Conservation (phyloP, 2,888 invertebrate species). For the Xestia xanthographa region DNA sequence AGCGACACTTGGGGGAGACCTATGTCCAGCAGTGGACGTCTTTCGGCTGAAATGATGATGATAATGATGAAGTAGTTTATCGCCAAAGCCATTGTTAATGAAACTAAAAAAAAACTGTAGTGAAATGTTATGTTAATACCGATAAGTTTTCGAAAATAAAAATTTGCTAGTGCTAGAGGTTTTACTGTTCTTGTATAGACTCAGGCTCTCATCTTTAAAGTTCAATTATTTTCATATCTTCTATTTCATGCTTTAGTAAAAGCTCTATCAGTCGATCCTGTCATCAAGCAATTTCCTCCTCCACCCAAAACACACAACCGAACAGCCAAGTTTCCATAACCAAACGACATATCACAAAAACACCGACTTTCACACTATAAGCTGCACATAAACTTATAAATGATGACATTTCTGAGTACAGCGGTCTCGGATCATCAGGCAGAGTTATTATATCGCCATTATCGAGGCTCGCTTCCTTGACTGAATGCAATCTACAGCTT, state of each 20-base stretch:
- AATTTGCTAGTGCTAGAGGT: not conserved
- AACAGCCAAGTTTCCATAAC: conserved; percentile 27
- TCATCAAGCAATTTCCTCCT: not conserved
- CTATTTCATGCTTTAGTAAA: not conserved
- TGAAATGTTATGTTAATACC: not conserved
- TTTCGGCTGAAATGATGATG: too few species aligned
- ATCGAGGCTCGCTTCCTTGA: conserved; percentile 54
- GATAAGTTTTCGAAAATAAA: not conserved
- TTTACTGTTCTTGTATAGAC: not conserved
- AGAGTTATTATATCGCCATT: conserved; percentile 62
- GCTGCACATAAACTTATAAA: conserved; percentile 58
- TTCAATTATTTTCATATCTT: not conserved
- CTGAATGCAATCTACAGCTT: conserved; percentile 48
- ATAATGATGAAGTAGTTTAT: too few species aligned
- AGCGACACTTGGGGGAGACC: too few species aligned
- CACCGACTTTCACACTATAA: conserved; percentile 63
- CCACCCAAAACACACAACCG: conserved; percentile 9
- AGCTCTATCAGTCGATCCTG: not conserved
- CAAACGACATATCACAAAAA: conserved; percentile 50
- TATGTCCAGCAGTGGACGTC: too few species aligned
- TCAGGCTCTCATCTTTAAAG: not conserved
- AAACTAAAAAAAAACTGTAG: not conserved
- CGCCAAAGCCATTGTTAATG: too few species aligned
- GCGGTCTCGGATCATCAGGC: conserved; percentile 39
- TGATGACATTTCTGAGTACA: conserved; percentile 60